These are phyloP conservation scores for Piezodorus guildinii DNA, from an alignment of 1,140 invertebrate genomes.

Conservation along the genomic window DNA sequence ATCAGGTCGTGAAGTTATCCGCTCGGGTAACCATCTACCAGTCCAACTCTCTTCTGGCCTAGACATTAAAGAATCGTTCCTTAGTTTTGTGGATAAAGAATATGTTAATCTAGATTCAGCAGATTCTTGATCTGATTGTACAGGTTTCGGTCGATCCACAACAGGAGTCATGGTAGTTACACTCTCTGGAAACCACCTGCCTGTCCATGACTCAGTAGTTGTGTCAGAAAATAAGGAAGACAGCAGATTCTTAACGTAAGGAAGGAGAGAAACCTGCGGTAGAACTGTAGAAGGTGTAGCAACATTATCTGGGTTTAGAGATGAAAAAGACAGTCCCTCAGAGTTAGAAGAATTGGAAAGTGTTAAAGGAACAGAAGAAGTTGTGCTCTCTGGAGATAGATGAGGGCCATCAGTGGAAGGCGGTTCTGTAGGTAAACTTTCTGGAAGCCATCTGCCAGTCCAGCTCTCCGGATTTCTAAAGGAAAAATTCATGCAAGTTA, in stretches of 20 bases:
- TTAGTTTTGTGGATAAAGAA: neutral
- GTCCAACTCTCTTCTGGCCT: constrained; percentile 2
- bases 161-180: constrained; percentile 26
- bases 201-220: constrained; percentile 32
- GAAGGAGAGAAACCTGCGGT: too few relatives aligned
- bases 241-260: neutral
- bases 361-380: too few relatives aligned
- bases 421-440: neutral
- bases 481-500: too few relatives aligned
- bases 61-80: neutral
- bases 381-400: too few relatives aligned
- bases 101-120: neutral
- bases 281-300: too few relatives aligned
- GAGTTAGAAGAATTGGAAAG: too few relatives aligned
- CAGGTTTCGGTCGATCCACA: constrained; percentile 9
- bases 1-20: neutral
- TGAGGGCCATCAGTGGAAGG: too few relatives aligned
- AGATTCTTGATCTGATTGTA: neutral
- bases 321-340: too few relatives aligned
- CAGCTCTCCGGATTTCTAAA: neutral
- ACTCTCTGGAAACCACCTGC: constrained; percentile 37
- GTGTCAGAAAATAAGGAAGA: neutral
- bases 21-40: constrained; percentile 5
- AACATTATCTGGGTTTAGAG: too few relatives aligned
- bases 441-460: constrained; percentile 2